These are phyloP conservation scores for Probaryconus sp. DNA, from an alignment of 1,140 invertebrate genomes.

Conservation along the genomic window DNA sequence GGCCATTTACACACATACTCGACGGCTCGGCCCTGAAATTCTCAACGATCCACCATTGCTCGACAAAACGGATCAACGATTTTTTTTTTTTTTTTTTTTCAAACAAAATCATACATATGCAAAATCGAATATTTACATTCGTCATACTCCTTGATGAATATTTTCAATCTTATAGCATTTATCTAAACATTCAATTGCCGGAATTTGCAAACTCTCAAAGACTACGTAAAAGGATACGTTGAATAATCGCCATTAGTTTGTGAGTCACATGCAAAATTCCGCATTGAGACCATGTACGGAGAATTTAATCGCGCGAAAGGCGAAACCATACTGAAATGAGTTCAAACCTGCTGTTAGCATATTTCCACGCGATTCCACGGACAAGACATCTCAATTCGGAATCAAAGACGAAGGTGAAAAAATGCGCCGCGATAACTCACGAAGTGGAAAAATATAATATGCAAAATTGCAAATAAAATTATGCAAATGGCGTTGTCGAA, in stretches of 20 bases:
- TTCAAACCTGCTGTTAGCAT: conserved; percentile 53
- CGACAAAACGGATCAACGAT: conserved; percentile 24
- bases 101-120: too few relatives aligned
- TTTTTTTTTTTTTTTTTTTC: conserved; percentile 11
- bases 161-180: neutral
- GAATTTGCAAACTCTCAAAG: neutral
- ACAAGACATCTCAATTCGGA: conserved; percentile 66
- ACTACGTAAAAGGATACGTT: conserved; percentile 4
- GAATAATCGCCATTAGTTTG: conserved; percentile 7
- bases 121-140: conserved; percentile 1
- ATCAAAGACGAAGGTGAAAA: conserved; percentile 12
- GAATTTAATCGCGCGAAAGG: conserved; percentile 26
- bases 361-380: conserved; percentile 63
- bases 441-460: too few relatives aligned
- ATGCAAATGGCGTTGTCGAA: too few relatives aligned
- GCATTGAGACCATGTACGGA: conserved; percentile 14
- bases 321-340: conserved; percentile 37
- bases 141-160: too few relatives aligned
- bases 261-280: conserved; percentile 14
- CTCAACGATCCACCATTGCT: neutral
- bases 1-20: conserved; percentile 53
- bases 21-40: conserved; percentile 35
- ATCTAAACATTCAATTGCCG: neutral
- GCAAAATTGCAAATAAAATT: too few relatives aligned
- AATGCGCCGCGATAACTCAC: neutral